Evolutionary conservation across 2,113 vertebrate genomes (phyloP).

Genomic region (Corapipo altera): DNA sequence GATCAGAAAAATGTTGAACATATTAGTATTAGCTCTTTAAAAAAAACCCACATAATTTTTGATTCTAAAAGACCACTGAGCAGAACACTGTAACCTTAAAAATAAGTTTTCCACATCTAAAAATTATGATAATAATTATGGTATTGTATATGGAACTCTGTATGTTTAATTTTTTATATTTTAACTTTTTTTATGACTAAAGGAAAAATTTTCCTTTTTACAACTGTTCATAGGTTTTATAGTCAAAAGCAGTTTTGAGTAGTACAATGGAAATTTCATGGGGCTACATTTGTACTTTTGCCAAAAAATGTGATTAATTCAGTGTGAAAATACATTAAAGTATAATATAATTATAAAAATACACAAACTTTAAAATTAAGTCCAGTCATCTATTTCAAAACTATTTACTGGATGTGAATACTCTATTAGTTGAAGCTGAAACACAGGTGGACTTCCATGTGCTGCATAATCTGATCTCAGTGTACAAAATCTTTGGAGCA

Average conservation of each 20-base stretch:
- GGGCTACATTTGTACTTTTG: not conserved
- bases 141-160: not conserved
- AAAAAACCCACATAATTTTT: not conserved
- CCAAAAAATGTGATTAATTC: not conserved
- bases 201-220: not conserved
- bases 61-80: not conserved
- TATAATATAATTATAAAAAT: constrained; percentile 1
- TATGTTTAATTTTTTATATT: not conserved
- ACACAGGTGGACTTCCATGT: not conserved
- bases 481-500: not conserved
- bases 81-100: not conserved
- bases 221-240: not conserved
- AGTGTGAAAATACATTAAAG: not conserved
- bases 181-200: not conserved
- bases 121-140: not conserved
- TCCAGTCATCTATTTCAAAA: not conserved
- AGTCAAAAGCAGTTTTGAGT: not conserved
- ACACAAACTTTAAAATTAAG: not conserved
- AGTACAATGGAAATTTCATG: not conserved
- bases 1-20: not conserved
- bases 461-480: not conserved
- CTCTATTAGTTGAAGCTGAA: not conserved
- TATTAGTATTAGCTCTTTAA: not conserved
- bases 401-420: not conserved
- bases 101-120: not conserved